Evolutionary conservation across 2,113 vertebrate species (phyloP).

Genomic region (Passer domesticus): DNA sequence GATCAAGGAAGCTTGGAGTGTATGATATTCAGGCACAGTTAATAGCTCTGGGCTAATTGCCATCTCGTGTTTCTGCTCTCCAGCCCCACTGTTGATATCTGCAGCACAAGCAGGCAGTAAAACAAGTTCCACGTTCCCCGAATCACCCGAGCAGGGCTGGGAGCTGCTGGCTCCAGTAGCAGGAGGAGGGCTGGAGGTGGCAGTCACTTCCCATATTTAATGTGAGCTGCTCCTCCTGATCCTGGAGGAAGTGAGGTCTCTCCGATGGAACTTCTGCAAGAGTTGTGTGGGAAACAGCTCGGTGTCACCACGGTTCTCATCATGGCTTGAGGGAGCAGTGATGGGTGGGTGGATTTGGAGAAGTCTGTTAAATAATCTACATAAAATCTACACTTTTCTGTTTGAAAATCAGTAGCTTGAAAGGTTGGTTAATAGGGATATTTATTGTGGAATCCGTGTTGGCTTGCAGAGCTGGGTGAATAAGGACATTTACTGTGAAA

Average conservation of each 20-base stretch:
- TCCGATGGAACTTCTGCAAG: not conserved
- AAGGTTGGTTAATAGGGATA: not conserved
- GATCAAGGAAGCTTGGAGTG: conserved; percentile 63
- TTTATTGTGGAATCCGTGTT: not conserved
- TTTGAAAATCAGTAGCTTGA: not conserved
- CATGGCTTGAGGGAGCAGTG: accelerated
- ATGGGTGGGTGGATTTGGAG: not conserved
- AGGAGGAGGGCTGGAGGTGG: conserved; percentile 59
- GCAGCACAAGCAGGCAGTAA: not conserved
- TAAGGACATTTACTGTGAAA: not conserved
- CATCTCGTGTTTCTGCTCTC: conserved; percentile 49
- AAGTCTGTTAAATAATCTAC: not conserved
- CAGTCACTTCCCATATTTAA: conserved; percentile 59
- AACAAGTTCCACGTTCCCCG: conserved; percentile 30
- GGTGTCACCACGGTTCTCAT: accelerated
- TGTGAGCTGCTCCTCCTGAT: not conserved
- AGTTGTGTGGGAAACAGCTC: not conserved
- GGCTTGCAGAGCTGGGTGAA: not conserved
- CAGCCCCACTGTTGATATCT: conserved; percentile 35
- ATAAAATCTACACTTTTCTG: not conserved
- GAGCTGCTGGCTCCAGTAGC: conserved; percentile 57
- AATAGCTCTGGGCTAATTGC: conserved; percentile 69
- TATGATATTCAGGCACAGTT: conserved; percentile 49
- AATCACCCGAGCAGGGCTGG: not conserved
- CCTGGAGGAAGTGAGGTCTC: accelerated